Base-by-base conservation (phyloP, 23 tunicate species). In the Styela clava region DNA sequence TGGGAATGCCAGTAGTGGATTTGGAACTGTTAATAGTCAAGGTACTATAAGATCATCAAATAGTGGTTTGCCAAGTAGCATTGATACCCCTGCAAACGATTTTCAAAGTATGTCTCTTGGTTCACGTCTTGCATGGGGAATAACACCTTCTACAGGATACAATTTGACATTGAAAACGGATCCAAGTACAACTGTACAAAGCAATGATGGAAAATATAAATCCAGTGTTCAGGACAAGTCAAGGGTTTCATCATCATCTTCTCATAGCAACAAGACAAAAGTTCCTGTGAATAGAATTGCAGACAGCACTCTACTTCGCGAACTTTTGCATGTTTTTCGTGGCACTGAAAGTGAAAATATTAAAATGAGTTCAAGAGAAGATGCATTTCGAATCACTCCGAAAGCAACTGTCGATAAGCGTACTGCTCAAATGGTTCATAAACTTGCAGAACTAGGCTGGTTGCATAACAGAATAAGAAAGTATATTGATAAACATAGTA, bases 361-460 rank as follows among this genome's bases (percentile, higher is more conserved):
- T 2, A 93, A 93, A 73, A 74, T 67, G 69, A 88, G 89, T 64
- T 52, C 71, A 32, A 79, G 92, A 37, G 98, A 93, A 76, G 81
- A 87, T 78, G 86, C 92, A 22, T 93, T 84, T 74, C 80, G 93
- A n/a, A 32, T 91, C 21, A 77, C 64, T 51, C 67, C 78, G 1
- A 81, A 79, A 36, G 35, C 82, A 30, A 70, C 69, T 2, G 84
- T 93, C 30, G 86, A 84, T 84, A 87, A 88, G 52, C 64, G 92
- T 22, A 81, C 79, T 68, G n/a, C 36, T 27, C 93, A 88, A 62
- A 19, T 67, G 20, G 86, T 78, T 20, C 93, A 93, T 64, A 62
- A 82, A 27, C 81, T 93, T 25, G 64, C 89, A 29, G 89, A 84
- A 69, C 69, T 93, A 26, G 98, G 98, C 12, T 93, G 98, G 98